Conservation (phyloP, 2,888 invertebrate species). For the Pachliopta kotzebuea region DNA sequence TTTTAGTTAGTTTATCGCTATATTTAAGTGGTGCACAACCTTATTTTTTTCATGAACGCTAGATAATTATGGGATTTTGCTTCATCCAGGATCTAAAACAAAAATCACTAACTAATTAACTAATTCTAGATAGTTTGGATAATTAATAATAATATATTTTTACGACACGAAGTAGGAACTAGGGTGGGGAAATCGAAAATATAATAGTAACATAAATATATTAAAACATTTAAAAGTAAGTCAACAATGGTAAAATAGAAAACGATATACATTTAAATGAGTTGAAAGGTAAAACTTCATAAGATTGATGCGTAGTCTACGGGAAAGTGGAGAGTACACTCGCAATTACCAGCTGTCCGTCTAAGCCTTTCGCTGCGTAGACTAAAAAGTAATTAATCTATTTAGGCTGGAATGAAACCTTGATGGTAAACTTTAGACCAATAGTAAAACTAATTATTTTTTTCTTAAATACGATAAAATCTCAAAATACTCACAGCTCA, state of each 20-base stretch:
- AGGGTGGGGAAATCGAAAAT: slow-evolving; percentile 51
- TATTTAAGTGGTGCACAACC: slow-evolving; percentile 80
- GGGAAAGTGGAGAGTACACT: slow-evolving; percentile 39
- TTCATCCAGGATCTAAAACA: slow-evolving; percentile 62
- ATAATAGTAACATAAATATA: slow-evolving; percentile 37
- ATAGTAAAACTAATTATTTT: slow-evolving; percentile 64
- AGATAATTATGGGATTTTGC: slow-evolving; percentile 73
- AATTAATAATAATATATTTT: slow-evolving; percentile 45
- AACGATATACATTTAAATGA: slow-evolving; percentile 37
- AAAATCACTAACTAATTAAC: slow-evolving; percentile 60
- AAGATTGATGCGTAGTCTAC: slow-evolving; percentile 51
- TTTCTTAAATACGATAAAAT: slow-evolving; percentile 78
- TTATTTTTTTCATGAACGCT: slow-evolving; percentile 79
- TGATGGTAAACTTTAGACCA: slow-evolving; percentile 59
- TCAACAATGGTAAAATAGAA: slow-evolving; percentile 36
- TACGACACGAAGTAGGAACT: slow-evolving; percentile 68
- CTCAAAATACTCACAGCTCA: slow-evolving; percentile 81
- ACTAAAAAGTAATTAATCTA: slow-evolving; percentile 64
- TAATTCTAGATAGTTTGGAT: slow-evolving; percentile 55
- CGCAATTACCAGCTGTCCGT: slow-evolving; percentile 44
- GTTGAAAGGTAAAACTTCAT: slow-evolving; percentile 43
- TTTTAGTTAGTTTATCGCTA: slow-evolving; percentile 69
- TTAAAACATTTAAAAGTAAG: slow-evolving; percentile 32
- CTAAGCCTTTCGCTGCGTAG: slow-evolving; percentile 60
- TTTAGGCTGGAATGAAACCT: slow-evolving; percentile 74